A percentile compares a stretch with the other conserved stretches of the same genome.
These are phyloP conservation scores for Drosophila arawakana DNA, from an alignment of 1,140 invertebrate species.

Conservation along the genomic window DNA sequence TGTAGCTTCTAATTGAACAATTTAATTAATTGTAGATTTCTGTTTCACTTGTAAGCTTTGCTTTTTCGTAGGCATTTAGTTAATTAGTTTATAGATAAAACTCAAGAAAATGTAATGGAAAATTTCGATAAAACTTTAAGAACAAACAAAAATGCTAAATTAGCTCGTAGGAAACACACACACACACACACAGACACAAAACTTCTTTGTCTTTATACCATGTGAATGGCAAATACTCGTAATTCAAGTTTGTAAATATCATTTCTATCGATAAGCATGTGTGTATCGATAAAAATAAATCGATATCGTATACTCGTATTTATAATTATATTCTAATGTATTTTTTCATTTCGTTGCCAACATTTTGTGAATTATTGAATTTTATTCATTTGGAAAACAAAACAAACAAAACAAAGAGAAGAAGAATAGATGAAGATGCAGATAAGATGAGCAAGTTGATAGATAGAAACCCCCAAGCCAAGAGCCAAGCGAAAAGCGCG, in stretches of 20 bases:
- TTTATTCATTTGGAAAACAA: conserved; percentile 27
- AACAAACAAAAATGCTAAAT: conserved; percentile 40
- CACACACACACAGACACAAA: neutral
- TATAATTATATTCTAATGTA: conserved; percentile 14
- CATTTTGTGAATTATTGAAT: conserved; percentile 60
- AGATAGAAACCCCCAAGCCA: conserved; percentile 60
- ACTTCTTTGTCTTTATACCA: conserved; percentile 36
- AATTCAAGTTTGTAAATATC: conserved; percentile 63
- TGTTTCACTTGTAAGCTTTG: conserved; percentile 74
- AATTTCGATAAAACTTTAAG: neutral
- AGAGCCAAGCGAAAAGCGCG: conserved; percentile 74
- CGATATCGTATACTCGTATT: conserved; percentile 27
- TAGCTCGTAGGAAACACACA: conserved; percentile 53
- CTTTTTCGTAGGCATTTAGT: conserved; percentile 78
- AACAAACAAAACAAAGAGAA: neutral
- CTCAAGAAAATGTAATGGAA: conserved; percentile 4
- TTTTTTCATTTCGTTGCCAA: conserved; percentile 69
- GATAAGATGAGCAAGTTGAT: conserved; percentile 26
- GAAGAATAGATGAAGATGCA: conserved; percentile 1
- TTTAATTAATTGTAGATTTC: conserved; percentile 58
- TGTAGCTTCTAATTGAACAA: conserved; percentile 66
- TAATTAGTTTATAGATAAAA: conserved; percentile 58
- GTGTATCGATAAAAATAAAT: neutral
- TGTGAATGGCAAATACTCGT: conserved; percentile 57
- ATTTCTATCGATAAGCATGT: conserved; percentile 48